Percentiles rank a stretch among this genome's conserved stretches.
phyloP scores from a whole-genome alignment of 2,797 vertebrate species.

The Coregonus ussuriensis region DNA sequence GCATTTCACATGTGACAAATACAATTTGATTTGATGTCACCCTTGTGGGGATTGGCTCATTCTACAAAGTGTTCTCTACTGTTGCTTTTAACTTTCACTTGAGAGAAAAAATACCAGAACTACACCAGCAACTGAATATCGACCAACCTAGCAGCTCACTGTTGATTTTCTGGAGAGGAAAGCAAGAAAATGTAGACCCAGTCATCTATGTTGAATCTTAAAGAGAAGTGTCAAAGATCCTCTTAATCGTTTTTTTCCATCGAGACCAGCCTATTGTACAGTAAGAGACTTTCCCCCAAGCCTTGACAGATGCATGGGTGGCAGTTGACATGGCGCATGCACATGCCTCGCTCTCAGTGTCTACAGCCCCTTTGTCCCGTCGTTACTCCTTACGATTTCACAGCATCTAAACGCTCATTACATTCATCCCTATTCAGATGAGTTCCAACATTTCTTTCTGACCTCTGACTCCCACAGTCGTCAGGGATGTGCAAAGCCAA shows the following conservation, averaged over 20 bases:
- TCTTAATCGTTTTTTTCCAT: constrained; percentile 12
- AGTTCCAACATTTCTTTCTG: constrained; percentile 21
- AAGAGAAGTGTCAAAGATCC: constrained; percentile 16
- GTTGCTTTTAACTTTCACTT: constrained; percentile 40
- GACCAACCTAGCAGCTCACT: background rate
- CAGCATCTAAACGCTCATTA: constrained; percentile 30
- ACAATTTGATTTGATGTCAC: background rate
- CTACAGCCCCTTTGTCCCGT: constrained; percentile 48
- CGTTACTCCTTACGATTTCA: constrained; percentile 28
- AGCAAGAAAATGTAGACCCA: background rate
- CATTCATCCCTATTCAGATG: constrained; percentile 37
- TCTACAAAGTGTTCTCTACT: constrained; percentile 22
- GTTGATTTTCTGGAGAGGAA: background rate
- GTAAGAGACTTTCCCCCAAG: constrained; percentile 31
- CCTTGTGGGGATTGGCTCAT: constrained; percentile 27
- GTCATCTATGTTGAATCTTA: constrained; percentile 39
- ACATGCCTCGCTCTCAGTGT: constrained; percentile 24
- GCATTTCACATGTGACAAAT: no score
- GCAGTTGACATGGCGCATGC: constrained; percentile 40
- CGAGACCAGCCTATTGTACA: constrained; percentile 14
- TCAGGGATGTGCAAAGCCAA: constrained; percentile 53
- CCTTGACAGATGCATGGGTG: constrained; percentile 49
- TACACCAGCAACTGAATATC: constrained; percentile 14
- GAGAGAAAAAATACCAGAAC: constrained; percentile 24
- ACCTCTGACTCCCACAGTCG: constrained; percentile 53